Base-by-base conservation (phyloP, 2,113 vertebrate genomes). In the Jacana jacana region DNA sequence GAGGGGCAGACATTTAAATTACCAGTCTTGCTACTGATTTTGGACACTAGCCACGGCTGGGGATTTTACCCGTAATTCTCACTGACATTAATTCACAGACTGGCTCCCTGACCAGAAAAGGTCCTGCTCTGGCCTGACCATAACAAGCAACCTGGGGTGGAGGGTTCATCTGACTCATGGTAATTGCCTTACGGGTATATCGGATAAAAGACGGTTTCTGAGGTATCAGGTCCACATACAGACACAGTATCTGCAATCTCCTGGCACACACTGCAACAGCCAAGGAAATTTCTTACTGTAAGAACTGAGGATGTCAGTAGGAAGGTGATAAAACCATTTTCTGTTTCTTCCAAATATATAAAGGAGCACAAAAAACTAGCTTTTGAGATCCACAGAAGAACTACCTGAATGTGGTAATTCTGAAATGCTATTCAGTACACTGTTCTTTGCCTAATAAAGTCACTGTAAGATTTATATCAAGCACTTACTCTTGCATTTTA, bases 31-130 rank as follows among this genome's bases (percentile, higher is more conserved):
- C 51, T 73, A 86, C 79, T 0, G 5, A 92, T 69, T 80, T 64
- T 95, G 96, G 93, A 79, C 44, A 54, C 8, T 13, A 54, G 96
- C 96, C 96, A 93, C 2, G 7, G 69, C 77, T 86, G 86, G 81
- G 91, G 91, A 95, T 97, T 96, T 96, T 81, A 94, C 92, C 86
- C 27, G 19, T 96, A 96, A 95, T 96, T 95, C 88, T 92, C 91
- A 79, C 54, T 91, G 88, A 96, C 92, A 85, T 92, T 86, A 96
- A 93, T 96, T 94, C 93, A 93, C 80, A 93, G 95, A 84, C 88
- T 92, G 88, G 86, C 86, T 97, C 95, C 91, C 86, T 85, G 65
- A 93, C 64, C 88, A 94, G 81, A 79, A 88, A 94, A 89, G 88
- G 83, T 88, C 86, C 78, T 89, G 69, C 86, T 92, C 88, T 85